Percentiles rank a stretch among this genome's conserved stretches.
phyloP scores from a whole-genome alignment of 2,888 invertebrate species.

The Ectemnius cavifrons region DNA sequence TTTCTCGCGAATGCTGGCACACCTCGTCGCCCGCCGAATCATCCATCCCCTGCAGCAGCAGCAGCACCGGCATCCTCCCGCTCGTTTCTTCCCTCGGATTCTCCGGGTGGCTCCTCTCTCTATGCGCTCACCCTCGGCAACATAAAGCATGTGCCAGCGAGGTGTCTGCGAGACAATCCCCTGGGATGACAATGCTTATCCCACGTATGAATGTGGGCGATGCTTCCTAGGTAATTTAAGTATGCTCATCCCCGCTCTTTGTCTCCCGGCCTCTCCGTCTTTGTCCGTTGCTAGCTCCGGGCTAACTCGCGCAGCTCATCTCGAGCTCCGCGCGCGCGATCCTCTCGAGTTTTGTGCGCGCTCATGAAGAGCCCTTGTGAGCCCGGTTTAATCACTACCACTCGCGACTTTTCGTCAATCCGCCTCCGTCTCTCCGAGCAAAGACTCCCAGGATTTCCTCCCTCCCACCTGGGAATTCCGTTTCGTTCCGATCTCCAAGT shows the following conservation, averaged over 20 bases:
- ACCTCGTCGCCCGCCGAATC: constrained; percentile 33
- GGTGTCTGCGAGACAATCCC: constrained; percentile 72
- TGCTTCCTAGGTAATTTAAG: constrained; percentile 70
- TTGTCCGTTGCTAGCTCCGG: constrained; percentile 30
- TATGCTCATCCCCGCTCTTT: constrained; percentile 40
- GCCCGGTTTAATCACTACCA: constrained; percentile 52
- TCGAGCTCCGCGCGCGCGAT: constrained; percentile 26
- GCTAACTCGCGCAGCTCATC: constrained; percentile 26
- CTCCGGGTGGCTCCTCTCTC: constrained; percentile 1
- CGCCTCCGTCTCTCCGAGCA: neutral
- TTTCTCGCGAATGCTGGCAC: neutral
- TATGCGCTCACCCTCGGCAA: constrained; percentile 39
- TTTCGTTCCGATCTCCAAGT: neutral
- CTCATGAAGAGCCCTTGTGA: constrained; percentile 51
- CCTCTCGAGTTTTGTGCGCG: constrained; percentile 29
- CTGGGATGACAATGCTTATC: constrained; percentile 70
- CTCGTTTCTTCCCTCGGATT: constrained; percentile 11
- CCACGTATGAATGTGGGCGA: constrained; percentile 65
- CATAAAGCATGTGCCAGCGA: constrained; percentile 69
- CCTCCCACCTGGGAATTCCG: constrained; percentile 27
- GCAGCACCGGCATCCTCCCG: constrained; percentile 9
- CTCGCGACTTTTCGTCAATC: constrained; percentile 38
- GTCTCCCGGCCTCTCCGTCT: constrained; percentile 16
- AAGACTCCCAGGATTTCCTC: neutral
- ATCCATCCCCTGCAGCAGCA: constrained; percentile 33